Evolutionary conservation across 2,113 vertebrate species (phyloP).

Genomic region (Epinephelus fuscoguttatus): DNA sequence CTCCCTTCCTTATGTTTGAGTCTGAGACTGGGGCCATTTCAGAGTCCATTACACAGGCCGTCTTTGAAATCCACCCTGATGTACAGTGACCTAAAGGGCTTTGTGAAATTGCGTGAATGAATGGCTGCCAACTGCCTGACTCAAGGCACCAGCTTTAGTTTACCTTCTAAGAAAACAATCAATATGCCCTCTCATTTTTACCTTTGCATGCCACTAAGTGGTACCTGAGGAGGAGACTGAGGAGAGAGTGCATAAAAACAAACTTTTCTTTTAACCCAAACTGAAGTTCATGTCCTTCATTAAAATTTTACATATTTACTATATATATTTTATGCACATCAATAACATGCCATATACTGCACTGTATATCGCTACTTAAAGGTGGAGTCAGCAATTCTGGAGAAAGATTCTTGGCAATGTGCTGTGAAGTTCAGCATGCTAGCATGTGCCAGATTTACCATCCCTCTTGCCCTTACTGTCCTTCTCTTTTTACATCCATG

Average conservation of each 20-base stretch:
- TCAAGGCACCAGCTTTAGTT: conserved; percentile 43
- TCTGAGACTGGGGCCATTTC: conserved; percentile 39
- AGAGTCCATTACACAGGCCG: conserved; percentile 32
- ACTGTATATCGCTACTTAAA: too few species aligned
- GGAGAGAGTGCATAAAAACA: neutral
- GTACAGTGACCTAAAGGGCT: conserved; percentile 26
- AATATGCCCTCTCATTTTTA: conserved; percentile 16
- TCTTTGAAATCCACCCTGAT: conserved; percentile 49
- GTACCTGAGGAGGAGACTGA: neutral
- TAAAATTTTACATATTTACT: neutral
- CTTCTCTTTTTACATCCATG: too few species aligned
- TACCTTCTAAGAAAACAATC: conserved; percentile 36
- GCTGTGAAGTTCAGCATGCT: too few species aligned
- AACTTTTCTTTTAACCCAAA: neutral
- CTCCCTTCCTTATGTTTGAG: conserved; percentile 13
- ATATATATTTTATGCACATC: too few species aligned
- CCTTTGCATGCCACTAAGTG: neutral
- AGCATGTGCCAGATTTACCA: too few species aligned
- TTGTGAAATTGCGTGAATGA: conserved; percentile 39
- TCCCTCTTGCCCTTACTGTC: too few species aligned
- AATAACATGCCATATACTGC: too few species aligned
- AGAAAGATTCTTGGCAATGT: too few species aligned
- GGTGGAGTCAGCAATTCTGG: too few species aligned
- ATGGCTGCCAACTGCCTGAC: conserved; percentile 14
- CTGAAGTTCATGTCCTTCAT: neutral